Evolutionary conservation across 2,797 vertebrate species (phyloP).

Genomic region (Nannoperca australis): DNA sequence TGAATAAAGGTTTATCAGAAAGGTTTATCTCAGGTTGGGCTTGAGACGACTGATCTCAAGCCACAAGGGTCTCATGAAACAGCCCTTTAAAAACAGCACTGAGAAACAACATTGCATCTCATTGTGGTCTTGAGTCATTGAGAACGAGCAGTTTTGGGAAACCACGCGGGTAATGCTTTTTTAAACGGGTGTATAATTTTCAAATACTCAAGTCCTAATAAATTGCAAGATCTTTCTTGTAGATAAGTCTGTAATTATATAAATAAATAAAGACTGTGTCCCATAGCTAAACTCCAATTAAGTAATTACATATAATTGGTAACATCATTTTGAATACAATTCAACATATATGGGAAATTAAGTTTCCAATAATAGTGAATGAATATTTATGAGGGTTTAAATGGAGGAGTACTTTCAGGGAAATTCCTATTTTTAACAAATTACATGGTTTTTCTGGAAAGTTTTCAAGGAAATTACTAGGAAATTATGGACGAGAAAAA

Average conservation of each 20-base stretch:
- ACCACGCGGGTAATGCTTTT: background rate
- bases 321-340: no score
- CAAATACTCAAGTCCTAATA: no score
- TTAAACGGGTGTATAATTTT: background rate
- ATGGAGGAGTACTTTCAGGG: background rate
- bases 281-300: background rate
- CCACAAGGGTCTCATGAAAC: background rate
- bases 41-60: background rate
- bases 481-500: conserved; percentile 3
- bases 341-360: no score
- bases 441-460: background rate
- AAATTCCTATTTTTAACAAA: background rate
- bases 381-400: background rate
- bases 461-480: background rate
- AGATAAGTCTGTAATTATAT: background rate
- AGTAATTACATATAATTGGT: background rate
- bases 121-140: background rate
- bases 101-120: background rate
- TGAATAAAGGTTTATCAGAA: no score
- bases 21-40: background rate
- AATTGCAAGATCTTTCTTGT: background rate
- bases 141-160: background rate
- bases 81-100: background rate
- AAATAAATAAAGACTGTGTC: background rate
- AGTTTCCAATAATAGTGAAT: no score